phyloP scores from a whole-genome alignment of 2,113 vertebrate genomes.

The Bucco capensis region DNA sequence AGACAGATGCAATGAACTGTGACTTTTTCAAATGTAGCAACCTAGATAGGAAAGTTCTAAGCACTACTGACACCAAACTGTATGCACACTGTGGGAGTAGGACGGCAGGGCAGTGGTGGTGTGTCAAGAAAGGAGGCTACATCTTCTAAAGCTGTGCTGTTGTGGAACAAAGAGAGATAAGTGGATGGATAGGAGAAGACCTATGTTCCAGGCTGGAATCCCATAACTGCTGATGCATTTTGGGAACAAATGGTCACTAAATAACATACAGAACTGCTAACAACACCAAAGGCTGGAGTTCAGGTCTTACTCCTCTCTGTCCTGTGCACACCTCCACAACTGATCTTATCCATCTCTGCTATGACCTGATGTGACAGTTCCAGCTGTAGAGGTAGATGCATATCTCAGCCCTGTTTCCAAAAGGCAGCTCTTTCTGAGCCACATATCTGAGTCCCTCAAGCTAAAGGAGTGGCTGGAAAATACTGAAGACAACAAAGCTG shows the following conservation, averaged over 20 bases:
- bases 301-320: not conserved
- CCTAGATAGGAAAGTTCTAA: not conserved
- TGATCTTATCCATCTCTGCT: not conserved
- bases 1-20: not conserved
- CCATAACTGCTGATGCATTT: not conserved
- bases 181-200: not conserved
- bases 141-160: not conserved
- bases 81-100: too few species aligned
- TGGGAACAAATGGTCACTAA: not conserved
- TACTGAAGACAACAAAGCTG: not conserved
- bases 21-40: not conserved
- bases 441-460: not conserved
- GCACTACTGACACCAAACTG: not conserved
- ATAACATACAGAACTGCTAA: not conserved
- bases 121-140: not conserved
- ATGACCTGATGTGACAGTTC: not conserved
- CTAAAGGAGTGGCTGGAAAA: not conserved
- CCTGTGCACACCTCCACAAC: not conserved
- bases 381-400: not conserved
- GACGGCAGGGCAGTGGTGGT: accelerated
- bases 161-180: not conserved
- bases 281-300: not conserved
- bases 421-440: not conserved
- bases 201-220: not conserved
- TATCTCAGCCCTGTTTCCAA: not conserved